Base-by-base conservation (phyloP, 2,888 invertebrate genomes). In the Tolmerus cingulatus region DNA sequence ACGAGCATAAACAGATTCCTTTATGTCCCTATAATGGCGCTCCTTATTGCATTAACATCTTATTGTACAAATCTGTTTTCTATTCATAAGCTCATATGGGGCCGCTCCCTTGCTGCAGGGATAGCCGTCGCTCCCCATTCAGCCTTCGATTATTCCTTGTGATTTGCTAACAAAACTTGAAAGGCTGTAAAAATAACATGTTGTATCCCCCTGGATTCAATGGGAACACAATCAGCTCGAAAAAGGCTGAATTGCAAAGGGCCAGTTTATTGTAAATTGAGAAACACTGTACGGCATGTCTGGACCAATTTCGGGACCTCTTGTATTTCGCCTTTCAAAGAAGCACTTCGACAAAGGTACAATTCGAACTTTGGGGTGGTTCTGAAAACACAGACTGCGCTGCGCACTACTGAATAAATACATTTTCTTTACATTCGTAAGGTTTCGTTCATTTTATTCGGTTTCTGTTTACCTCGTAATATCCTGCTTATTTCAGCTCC, bases 171-270 rank as follows among this genome's bases (percentile, higher is more conserved):
- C 37, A 78, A 78, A 78, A 78, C 78, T 78, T 78, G 78, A 78
- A 43, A 43, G 78, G 14, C 78, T 78, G 78, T 78, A 78, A 78
- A 78, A 78, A 78, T 43, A 78, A 78, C 78, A 78, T 78, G 19
- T 78, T 43, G 46, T 78, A 77, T 23, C 43, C 43, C 43, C 46
- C 66, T 27, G 3, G 3, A 78, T 78, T 78, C 78, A 78, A 78
- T 78, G 78, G 43, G 23, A 23, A 78, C 46, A 78, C 78, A 78
- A 78, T 78, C n/a, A 78, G 8, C 78, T 43, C 78, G 19, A 5
- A 78, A 78, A 40, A 78, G 78, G 37, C 78, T 78, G 78, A 78
- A 78, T 78, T 78, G 78, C 43, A 78, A 78, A 78, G 78, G 78
- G 19, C 78, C 78, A 43, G 78, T 78, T 78, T 78, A 19, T 78